Evolutionary conservation across 2,888 invertebrate genomes (phyloP).

Genomic region (Flabesymbios commensalis): DNA sequence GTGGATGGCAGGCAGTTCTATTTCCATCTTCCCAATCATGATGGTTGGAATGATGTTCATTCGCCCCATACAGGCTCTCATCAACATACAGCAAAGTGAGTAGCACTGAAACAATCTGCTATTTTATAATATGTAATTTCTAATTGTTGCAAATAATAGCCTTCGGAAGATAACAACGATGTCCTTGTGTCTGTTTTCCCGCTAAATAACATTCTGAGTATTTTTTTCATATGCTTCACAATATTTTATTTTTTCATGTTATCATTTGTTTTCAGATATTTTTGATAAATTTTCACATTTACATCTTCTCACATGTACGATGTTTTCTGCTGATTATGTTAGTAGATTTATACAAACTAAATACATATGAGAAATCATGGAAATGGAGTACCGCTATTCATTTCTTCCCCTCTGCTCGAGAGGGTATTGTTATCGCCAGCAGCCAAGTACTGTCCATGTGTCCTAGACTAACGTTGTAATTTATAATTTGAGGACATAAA

Average conservation of each 20-base stretch:
- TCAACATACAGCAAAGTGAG: constrained; percentile 72
- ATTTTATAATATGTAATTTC: no score
- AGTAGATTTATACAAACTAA: no score
- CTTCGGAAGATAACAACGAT: no score
- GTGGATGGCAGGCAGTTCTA: constrained; percentile 99
- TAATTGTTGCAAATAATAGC: no score
- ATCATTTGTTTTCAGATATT: neutral
- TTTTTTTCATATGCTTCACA: neutral
- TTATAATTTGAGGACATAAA: no score
- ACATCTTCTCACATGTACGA: no score
- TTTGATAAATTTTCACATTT: no score
- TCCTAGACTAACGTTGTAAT: no score
- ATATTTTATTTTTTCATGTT: neutral
- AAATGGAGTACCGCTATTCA: neutral
- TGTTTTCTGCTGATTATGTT: no score
- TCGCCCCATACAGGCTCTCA: constrained; percentile 92
- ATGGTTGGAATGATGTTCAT: constrained; percentile 99
- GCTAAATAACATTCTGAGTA: neutral
- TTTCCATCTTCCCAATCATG: constrained; percentile 99
- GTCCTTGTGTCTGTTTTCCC: neutral
- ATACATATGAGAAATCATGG: no score
- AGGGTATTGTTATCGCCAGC: neutral
- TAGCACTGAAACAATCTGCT: constrained; percentile 5
- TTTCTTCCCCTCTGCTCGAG: no score
- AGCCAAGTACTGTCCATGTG: no score